A percentile compares a stretch with the other conserved stretches of the same genome.
phyloP scores from a whole-genome alignment of 2,113 vertebrate genomes.

The Rafetus swinhoei region DNA sequence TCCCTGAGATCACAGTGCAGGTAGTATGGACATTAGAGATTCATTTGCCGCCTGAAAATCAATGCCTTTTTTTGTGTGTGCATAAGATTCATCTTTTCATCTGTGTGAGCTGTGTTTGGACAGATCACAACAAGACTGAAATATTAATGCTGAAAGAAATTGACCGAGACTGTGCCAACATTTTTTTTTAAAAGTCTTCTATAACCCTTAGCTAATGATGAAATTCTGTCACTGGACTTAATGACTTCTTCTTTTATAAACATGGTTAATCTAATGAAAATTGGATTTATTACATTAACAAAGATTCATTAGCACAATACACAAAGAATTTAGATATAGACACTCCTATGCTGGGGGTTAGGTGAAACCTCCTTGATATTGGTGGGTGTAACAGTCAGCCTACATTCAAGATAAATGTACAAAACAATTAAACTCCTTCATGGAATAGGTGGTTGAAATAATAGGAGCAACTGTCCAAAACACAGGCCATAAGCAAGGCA shows the following conservation, averaged over 20 bases:
- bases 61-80: conserved; percentile 58
- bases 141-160: conserved; percentile 62
- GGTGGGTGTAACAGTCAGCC: background rate
- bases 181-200: background rate
- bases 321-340: background rate
- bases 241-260: conserved; percentile 23
- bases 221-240: conserved; percentile 29
- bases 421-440: background rate
- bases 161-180: background rate
- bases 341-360: background rate
- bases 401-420: background rate
- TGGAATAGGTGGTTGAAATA: background rate
- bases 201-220: background rate
- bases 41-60: conserved; percentile 64
- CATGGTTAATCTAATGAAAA: background rate
- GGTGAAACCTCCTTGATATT: background rate
- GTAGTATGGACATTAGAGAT: conserved; percentile 69
- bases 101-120: conserved; percentile 48
- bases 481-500: background rate
- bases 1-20: conserved; percentile 72
- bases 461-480: background rate
- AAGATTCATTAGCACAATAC: background rate
- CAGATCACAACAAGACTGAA: conserved; percentile 41
- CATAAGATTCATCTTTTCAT: conserved; percentile 54
- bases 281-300: background rate